Evolutionary conservation across 2,797 vertebrate genomes (phyloP).

Genomic region (Characodon lateralis): DNA sequence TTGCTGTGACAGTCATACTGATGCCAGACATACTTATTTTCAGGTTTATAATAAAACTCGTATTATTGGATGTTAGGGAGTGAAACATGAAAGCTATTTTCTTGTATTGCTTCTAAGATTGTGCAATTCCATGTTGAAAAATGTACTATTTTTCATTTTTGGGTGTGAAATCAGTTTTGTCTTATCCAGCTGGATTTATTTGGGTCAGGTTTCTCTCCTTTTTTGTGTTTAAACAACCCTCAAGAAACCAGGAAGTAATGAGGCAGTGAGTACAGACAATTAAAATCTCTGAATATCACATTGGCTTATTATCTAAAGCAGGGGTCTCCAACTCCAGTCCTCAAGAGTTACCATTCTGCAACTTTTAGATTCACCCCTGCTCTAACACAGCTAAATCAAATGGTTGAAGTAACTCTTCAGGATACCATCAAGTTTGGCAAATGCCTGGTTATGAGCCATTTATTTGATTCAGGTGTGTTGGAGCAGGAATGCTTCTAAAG

Average conservation of each 20-base stretch:
- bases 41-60: neutral
- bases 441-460: neutral
- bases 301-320: too few relatives aligned
- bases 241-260: neutral
- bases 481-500: neutral
- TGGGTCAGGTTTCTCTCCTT: neutral
- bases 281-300: neutral
- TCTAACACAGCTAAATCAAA: neutral
- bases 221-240: neutral
- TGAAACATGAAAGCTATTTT: neutral
- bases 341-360: neutral
- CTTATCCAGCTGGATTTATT: too few relatives aligned
- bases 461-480: neutral
- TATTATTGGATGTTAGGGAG: neutral
- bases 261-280: neutral
- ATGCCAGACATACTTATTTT: neutral
- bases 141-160: neutral
- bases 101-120: neutral
- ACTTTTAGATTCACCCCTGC: neutral
- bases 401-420: neutral
- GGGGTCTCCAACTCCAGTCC: too few relatives aligned
- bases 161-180: too few relatives aligned
- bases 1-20: neutral
- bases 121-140: neutral
- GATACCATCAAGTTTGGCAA: neutral